A percentile compares a stretch with the other conserved stretches of the same genome.
These are phyloP conservation scores for Cyprinodon brontotheroides DNA, from an alignment of 2,113 vertebrate species.

Conservation along the genomic window DNA sequence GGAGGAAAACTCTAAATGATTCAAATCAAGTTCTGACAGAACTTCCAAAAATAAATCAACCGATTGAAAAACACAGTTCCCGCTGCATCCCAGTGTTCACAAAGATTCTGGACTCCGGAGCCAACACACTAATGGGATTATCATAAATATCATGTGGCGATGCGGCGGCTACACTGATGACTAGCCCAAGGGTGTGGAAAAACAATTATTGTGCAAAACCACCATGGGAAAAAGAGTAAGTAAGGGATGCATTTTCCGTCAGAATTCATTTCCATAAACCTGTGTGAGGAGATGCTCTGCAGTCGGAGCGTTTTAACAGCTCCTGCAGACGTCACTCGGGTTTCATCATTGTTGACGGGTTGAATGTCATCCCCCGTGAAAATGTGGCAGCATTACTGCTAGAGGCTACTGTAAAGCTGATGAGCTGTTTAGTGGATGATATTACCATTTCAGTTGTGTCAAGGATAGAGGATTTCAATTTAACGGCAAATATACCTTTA, in stretches of 20 bases:
- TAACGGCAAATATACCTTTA: constrained; percentile 73
- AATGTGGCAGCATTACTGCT: constrained; percentile 22
- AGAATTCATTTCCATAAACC: constrained; percentile 51
- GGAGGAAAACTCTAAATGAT: constrained; percentile 16
- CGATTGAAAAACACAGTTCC: constrained; percentile 36
- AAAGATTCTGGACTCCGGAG: constrained; percentile 30
- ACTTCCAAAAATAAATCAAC: constrained; percentile 33
- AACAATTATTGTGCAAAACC: constrained; percentile 69
- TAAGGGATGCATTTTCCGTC: constrained; percentile 19
- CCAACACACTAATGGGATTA: constrained; percentile 60
- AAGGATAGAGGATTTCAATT: constrained; percentile 74
- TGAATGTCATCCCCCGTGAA: constrained; percentile 51
- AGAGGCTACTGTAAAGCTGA: constrained; percentile 56
- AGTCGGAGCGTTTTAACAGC: constrained; percentile 55
- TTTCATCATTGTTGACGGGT: constrained; percentile 56
- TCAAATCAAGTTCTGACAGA: constrained; percentile 42
- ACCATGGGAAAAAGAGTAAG: constrained; percentile 47
- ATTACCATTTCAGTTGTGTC: constrained; percentile 72
- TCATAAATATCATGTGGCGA: constrained; percentile 61
- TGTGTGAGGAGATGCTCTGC: constrained; percentile 30
- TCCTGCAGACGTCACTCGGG: constrained; percentile 66
- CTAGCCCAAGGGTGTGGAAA: constrained; percentile 67
- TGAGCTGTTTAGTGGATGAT: constrained; percentile 74
- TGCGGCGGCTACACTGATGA: constrained; percentile 67
- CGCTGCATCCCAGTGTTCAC: constrained; percentile 21